Conservation (phyloP, 2,888 invertebrate genomes). For the Selenia dentaria region DNA sequence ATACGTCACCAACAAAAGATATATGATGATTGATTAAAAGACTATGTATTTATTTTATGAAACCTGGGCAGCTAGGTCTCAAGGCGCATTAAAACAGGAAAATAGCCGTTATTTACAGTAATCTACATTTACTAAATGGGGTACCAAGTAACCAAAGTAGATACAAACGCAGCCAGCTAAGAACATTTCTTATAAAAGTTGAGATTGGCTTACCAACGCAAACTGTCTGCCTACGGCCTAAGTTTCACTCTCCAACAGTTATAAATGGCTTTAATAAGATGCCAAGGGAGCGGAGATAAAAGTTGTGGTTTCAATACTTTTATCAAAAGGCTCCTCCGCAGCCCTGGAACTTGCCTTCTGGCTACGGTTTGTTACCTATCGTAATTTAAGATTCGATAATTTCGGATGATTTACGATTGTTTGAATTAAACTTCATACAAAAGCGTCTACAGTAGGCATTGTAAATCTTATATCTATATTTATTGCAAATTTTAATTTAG, state of each 20-base stretch:
- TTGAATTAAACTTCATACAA: constrained; percentile 25
- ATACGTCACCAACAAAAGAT: no score
- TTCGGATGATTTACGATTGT: constrained; percentile 33
- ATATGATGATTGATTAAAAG: no score
- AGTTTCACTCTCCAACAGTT: constrained; percentile 24
- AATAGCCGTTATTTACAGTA: no score
- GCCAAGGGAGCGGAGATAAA: constrained; percentile 45
- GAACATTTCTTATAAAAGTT: constrained; percentile 20
- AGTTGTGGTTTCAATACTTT: constrained; percentile 43
- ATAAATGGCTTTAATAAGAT: constrained; percentile 43
- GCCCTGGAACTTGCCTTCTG: constrained; percentile 32
- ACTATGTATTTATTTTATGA: no score
- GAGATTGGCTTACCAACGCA: constrained; percentile 18
- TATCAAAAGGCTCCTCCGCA: constrained; percentile 37
- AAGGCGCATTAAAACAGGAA: no score
- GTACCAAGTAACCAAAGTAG: no score
- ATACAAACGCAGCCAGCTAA: constrained; percentile 2
- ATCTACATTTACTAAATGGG: no score
- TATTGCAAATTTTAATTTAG: constrained; percentile 10
- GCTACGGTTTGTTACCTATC: constrained; percentile 34
- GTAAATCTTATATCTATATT: constrained; percentile 22
- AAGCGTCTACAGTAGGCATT: constrained; percentile 11
- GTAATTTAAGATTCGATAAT: constrained; percentile 32
- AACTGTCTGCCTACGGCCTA: constrained; percentile 24
- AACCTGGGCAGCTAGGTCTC: no score